A percentile compares a stretch with the other conserved stretches of the same genome.
phyloP scores from a whole-genome alignment of 2,888 invertebrate species.

The Aphodius sticticus region DNA sequence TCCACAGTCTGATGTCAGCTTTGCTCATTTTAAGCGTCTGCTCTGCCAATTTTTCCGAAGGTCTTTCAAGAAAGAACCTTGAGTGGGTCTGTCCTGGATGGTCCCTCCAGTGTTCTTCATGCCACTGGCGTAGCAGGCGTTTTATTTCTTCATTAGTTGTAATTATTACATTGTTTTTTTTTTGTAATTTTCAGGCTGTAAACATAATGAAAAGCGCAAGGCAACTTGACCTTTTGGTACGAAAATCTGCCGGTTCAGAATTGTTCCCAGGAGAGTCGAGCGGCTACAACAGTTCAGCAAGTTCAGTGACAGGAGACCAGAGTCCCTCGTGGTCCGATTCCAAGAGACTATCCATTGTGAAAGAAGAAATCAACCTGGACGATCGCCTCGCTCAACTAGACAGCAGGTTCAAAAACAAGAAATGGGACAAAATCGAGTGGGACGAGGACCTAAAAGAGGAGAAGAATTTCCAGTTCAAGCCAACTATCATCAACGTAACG shows the following conservation, averaged over 20 bases:
- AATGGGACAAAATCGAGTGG: slow-evolving; percentile 62
- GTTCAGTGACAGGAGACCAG: slow-evolving; percentile 79
- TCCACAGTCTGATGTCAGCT: too few species aligned
- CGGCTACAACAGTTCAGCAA: slow-evolving; percentile 86
- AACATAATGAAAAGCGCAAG: slow-evolving; percentile 81
- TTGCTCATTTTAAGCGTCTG: too few species aligned
- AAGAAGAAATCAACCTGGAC: slow-evolving; percentile 73
- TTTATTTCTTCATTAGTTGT: too few species aligned
- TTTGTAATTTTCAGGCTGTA: slow-evolving; percentile 69
- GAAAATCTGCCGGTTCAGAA: slow-evolving; percentile 81
- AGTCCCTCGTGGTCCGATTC: slow-evolving; percentile 73
- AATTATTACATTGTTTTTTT: background rate
- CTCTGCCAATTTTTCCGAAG: too few species aligned
- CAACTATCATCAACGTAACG: slow-evolving; percentile 76
- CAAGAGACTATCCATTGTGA: slow-evolving; percentile 75
- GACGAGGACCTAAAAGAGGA: slow-evolving; percentile 68
- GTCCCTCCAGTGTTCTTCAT: too few species aligned
- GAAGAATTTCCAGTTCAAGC: slow-evolving; percentile 67
- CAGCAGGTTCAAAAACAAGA: slow-evolving; percentile 48
- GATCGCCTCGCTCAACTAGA: slow-evolving; percentile 59
- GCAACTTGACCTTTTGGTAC: slow-evolving; percentile 77
- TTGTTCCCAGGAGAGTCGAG: slow-evolving; percentile 84
- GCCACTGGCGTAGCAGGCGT: too few species aligned
- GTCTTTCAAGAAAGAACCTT: too few species aligned
- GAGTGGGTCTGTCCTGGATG: too few species aligned